Evolutionary conservation across 2,888 invertebrate species (phyloP).

Genomic region (Rotaria magnacalcarata): DNA sequence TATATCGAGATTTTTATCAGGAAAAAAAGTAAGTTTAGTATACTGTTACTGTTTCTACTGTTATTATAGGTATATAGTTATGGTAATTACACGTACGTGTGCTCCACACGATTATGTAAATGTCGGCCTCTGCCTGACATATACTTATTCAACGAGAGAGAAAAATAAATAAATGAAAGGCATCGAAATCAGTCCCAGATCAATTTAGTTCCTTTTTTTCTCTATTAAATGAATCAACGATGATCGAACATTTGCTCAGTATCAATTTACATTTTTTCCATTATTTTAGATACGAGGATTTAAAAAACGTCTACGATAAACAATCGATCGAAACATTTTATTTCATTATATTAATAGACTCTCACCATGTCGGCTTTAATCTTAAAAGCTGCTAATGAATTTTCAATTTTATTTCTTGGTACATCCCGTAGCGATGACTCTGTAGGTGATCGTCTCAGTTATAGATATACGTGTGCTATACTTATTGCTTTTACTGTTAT

Average conservation of each 20-base stretch:
- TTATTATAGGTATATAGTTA: background rate
- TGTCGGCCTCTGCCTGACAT: background rate
- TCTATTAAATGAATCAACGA: background rate
- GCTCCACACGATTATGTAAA: background rate
- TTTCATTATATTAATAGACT: too few species aligned
- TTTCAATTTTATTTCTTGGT: background rate
- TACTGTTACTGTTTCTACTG: background rate
- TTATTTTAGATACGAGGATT: background rate
- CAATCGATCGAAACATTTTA: too few species aligned
- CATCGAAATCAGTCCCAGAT: background rate
- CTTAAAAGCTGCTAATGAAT: background rate
- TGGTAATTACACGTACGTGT: background rate
- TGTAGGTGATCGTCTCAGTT: background rate
- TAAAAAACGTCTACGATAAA: too few species aligned
- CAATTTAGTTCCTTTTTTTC: background rate
- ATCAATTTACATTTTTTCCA: background rate
- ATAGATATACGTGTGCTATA: constrained; percentile 28
- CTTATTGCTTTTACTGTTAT: background rate
- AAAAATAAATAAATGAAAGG: background rate
- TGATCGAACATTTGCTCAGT: background rate
- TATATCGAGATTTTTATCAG: background rate
- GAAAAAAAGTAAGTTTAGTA: background rate
- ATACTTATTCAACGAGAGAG: background rate
- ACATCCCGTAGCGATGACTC: constrained; percentile 23
- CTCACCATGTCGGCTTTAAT: background rate